A percentile compares a stretch with the other conserved stretches of the same genome.
Evolutionary conservation across 1,140 invertebrate species (phyloP).

Genomic region (Drosophila insularis): DNA sequence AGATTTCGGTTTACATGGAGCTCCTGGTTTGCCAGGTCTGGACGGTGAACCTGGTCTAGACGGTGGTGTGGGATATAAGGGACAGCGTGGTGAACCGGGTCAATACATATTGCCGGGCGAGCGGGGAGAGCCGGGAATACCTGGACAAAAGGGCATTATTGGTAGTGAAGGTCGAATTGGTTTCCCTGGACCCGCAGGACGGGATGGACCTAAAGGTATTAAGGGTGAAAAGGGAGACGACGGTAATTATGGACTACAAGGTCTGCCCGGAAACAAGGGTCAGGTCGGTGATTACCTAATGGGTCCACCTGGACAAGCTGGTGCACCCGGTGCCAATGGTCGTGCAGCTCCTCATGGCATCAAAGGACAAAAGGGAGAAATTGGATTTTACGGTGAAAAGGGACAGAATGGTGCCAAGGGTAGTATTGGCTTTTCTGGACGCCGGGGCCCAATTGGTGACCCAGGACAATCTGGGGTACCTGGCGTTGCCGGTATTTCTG

Average conservation of each 20-base stretch:
- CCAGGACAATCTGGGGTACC: constrained; percentile 83
- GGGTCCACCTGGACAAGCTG: constrained; percentile 84
- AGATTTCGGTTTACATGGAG: constrained; percentile 78
- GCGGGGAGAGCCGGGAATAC: constrained; percentile 74
- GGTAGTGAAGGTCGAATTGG: constrained; percentile 82
- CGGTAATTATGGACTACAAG: constrained; percentile 77
- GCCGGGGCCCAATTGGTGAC: constrained; percentile 84
- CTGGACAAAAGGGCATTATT: constrained; percentile 83
- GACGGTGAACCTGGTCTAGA: constrained; percentile 81
- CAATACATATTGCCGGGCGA: constrained; percentile 78
- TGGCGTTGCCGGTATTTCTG: constrained; percentile 82
- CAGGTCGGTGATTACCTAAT: constrained; percentile 84
- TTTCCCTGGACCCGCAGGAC: constrained; percentile 49
- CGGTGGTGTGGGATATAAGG: constrained; percentile 83
- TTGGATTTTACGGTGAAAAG: constrained; percentile 47
- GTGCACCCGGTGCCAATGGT: constrained; percentile 84
- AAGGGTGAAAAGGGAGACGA: constrained; percentile 77
- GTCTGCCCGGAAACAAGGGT: constrained; percentile 83
- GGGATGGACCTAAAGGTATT: constrained; percentile 53
- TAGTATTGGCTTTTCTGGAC: constrained; percentile 83
- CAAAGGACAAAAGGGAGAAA: constrained; percentile 85
- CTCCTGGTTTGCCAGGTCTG: constrained; percentile 82
- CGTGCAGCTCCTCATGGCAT: constrained; percentile 84
- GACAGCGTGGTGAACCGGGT: constrained; percentile 83
- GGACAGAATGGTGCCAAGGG: constrained; percentile 72